Evolutionary conservation across 92 coral and sea anemone species (phyloP).

Genomic region (Meandrina meandrites): DNA sequence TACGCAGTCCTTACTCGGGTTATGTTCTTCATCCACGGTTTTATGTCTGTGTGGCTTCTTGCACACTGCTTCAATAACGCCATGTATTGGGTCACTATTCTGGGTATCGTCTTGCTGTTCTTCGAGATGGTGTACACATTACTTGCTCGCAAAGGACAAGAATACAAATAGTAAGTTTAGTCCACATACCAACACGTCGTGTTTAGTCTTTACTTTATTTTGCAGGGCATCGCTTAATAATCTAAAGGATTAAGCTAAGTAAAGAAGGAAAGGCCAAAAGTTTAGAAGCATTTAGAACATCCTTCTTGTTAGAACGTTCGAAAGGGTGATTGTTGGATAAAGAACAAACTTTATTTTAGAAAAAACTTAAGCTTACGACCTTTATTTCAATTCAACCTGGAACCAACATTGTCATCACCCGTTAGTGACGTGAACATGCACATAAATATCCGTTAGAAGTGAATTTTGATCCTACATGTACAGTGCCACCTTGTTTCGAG

Average conservation of each 20-base stretch:
- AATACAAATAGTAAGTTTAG: constrained; percentile 97
- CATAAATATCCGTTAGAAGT: too few species aligned
- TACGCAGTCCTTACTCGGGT: constrained; percentile 90
- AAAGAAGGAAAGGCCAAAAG: background rate
- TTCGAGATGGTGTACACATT: constrained; percentile 90
- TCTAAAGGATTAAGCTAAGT: too few species aligned
- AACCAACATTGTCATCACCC: too few species aligned
- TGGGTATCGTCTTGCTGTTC: constrained; percentile 73
- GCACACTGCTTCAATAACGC: constrained; percentile 67
- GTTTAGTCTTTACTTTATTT: background rate
- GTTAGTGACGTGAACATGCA: too few species aligned
- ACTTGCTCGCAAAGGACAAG: constrained; percentile 91
- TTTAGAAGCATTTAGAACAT: too few species aligned
- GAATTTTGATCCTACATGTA: too few species aligned
- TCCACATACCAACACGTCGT: background rate
- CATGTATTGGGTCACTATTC: constrained; percentile 74
- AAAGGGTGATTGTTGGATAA: too few species aligned
- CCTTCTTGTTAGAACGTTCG: too few species aligned
- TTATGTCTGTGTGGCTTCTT: constrained; percentile 83
- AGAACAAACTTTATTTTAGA: too few species aligned
- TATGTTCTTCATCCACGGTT: constrained; percentile 89
- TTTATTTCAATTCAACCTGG: too few species aligned
- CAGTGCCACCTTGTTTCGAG: too few species aligned
- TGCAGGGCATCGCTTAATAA: background rate
- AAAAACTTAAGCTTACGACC: too few species aligned